Evolutionary conservation across 2,888 invertebrate genomes (phyloP).

Genomic region (Nasonia oneida): DNA sequence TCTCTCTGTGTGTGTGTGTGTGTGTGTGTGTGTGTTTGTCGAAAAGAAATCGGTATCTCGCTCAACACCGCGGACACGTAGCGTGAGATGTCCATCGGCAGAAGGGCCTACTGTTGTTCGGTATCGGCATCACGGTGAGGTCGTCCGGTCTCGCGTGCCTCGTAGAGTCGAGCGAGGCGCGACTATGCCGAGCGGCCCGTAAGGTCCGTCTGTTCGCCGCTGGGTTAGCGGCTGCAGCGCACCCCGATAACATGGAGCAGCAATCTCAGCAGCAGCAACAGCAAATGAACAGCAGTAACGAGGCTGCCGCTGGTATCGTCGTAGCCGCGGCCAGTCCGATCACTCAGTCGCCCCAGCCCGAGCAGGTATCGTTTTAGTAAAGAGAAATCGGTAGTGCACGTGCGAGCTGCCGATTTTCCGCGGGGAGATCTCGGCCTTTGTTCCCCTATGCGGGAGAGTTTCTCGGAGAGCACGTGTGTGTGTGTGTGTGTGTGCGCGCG

Average conservation of each 20-base stretch:
- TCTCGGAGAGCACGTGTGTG: neutral
- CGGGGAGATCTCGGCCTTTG: neutral
- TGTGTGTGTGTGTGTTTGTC: no score
- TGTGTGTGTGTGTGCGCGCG: neutral
- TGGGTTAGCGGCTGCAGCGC: slow-evolving; percentile 1
- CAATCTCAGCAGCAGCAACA: slow-evolving; percentile 66
- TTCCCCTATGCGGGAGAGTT: neutral
- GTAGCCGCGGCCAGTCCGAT: neutral
- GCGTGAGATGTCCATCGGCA: neutral
- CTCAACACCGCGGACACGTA: no score
- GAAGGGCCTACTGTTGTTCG: neutral
- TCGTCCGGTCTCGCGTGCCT: slow-evolving; percentile 22
- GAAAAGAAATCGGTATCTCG: no score
- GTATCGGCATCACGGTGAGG: slow-evolving; percentile 34
- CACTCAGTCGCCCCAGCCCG: neutral
- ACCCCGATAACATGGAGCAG: neutral
- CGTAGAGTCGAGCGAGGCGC: slow-evolving; percentile 48
- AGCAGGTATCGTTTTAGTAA: neutral
- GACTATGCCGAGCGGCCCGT: slow-evolving; percentile 55
- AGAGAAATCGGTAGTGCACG: neutral
- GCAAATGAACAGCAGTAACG: slow-evolving; percentile 68
- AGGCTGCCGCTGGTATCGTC: neutral
- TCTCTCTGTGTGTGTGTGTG: no score
- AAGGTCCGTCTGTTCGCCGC: slow-evolving; percentile 41
- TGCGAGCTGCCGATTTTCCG: neutral